Percentiles rank a stretch among this genome's conserved stretches.
These are phyloP conservation scores for Pseudomugil tenellus DNA, from an alignment of 2,797 vertebrate species.

Conservation along the genomic window DNA sequence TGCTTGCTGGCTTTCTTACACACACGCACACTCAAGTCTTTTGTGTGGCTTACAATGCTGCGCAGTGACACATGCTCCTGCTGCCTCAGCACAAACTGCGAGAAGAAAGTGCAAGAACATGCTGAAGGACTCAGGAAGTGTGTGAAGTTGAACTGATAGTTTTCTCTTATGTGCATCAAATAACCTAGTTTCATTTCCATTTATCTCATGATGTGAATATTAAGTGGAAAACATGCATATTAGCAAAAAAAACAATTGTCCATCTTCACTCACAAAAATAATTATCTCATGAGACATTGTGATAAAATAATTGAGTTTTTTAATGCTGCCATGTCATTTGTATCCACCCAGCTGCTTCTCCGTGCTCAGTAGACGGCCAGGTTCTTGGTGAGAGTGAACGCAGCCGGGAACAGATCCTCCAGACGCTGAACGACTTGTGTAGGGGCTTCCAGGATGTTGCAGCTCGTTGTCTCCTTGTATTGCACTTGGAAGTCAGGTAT, in stretches of 20 bases:
- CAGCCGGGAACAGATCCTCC: conserved; percentile 92
- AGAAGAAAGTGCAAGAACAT: conserved; percentile 62
- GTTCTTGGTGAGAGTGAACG: conserved; percentile 84
- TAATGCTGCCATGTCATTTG: conserved; percentile 3
- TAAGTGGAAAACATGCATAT: conserved; percentile 15
- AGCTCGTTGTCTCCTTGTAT: conserved; percentile 92
- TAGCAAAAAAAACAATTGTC: neutral
- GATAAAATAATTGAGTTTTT: neutral
- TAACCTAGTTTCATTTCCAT: conserved; percentile 21
- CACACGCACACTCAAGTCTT: conserved; percentile 36
- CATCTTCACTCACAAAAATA: neutral
- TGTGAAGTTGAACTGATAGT: conserved; percentile 47
- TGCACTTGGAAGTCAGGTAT: conserved; percentile 98
- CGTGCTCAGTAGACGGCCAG: conserved; percentile 86
- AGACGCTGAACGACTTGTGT: conserved; percentile 91
- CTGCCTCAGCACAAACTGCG: conserved; percentile 72
- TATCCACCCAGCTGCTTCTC: conserved; percentile 75
- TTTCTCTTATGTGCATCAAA: conserved; percentile 7
- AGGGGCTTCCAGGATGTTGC: conserved; percentile 94
- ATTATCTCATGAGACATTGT: neutral
- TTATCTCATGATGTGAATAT: conserved; percentile 16
- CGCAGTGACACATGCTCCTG: conserved; percentile 65
- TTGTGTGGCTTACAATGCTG: conserved; percentile 68
- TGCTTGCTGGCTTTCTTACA: conserved; percentile 46
- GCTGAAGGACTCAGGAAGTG: conserved; percentile 58